phyloP scores from a whole-genome alignment of 2,797 vertebrate genomes.

The Pterois miles region DNA sequence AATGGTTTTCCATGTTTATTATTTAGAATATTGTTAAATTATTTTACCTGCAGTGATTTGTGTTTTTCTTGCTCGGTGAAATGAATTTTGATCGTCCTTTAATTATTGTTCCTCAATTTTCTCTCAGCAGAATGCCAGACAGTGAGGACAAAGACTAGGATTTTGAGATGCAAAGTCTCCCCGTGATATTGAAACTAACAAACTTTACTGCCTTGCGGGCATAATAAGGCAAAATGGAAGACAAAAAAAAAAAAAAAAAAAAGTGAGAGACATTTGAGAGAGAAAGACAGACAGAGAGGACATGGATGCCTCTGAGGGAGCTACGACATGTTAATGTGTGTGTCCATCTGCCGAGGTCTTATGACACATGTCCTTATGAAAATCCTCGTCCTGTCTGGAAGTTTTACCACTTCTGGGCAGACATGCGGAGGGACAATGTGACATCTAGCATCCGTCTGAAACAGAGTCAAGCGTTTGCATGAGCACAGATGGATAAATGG shows the following conservation, averaged over 20 bases:
- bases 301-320: conserved; percentile 47
- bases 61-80: neutral
- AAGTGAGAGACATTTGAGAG: conserved; percentile 26
- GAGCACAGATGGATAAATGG: neutral
- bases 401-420: conserved; percentile 27
- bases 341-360: conserved; percentile 36
- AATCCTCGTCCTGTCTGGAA: conserved; percentile 15
- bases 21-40: neutral
- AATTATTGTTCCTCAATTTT: neutral
- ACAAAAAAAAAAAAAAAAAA: neutral
- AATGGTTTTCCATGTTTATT: neutral
- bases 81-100: neutral
- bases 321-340: conserved; percentile 19
- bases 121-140: neutral
- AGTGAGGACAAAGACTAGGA: neutral
- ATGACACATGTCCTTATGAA: conserved; percentile 36
- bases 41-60: neutral
- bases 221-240: neutral
- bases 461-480: neutral
- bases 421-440: conserved; percentile 26
- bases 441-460: conserved; percentile 25
- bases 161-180: neutral
- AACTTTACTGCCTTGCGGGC: conserved; percentile 19
- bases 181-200: conserved; percentile 20
- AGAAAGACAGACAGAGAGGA: conserved; percentile 38